phyloP scores from a whole-genome alignment of 2,113 vertebrate genomes.

The Cebidichthys violaceus region DNA sequence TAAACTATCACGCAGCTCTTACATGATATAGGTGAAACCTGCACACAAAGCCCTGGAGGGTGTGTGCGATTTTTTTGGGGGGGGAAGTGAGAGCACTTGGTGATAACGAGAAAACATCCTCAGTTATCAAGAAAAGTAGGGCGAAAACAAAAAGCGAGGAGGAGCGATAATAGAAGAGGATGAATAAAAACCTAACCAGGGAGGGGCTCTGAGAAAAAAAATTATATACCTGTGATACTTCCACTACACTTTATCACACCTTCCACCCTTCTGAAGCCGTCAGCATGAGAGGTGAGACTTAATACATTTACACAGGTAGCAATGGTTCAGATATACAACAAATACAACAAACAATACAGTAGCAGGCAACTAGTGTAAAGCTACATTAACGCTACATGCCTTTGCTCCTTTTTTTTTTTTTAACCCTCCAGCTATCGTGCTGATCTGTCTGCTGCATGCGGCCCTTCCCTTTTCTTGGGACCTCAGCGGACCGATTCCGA shows the following conservation, averaged over 20 bases:
- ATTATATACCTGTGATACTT: conserved; percentile 68
- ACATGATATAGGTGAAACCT: conserved; percentile 37
- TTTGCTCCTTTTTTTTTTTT: not conserved
- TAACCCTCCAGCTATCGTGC: conserved; percentile 45
- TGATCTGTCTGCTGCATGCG: conserved; percentile 60
- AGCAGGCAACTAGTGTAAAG: not conserved
- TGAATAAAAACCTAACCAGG: conserved; percentile 45
- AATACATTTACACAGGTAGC: not conserved
- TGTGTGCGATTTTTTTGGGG: not conserved
- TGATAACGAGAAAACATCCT: not conserved
- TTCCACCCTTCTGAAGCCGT: conserved; percentile 32
- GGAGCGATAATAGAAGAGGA: conserved; percentile 36
- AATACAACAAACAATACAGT: too few species aligned
- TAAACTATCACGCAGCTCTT: not conserved
- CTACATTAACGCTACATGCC: not conserved
- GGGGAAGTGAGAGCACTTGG: conserved; percentile 26
- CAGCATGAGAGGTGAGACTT: conserved; percentile 81
- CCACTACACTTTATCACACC: conserved; percentile 18
- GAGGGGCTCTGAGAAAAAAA: conserved; percentile 51
- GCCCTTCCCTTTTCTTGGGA: not conserved
- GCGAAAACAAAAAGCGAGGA: not conserved
- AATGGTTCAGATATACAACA: not conserved
- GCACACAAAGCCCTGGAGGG: conserved; percentile 36
- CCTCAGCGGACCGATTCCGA: too few species aligned
- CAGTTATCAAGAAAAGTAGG: not conserved